These are phyloP conservation scores for Yoshiicerus persimilis DNA, from an alignment of 1,140 invertebrate species.

Conservation along the genomic window DNA sequence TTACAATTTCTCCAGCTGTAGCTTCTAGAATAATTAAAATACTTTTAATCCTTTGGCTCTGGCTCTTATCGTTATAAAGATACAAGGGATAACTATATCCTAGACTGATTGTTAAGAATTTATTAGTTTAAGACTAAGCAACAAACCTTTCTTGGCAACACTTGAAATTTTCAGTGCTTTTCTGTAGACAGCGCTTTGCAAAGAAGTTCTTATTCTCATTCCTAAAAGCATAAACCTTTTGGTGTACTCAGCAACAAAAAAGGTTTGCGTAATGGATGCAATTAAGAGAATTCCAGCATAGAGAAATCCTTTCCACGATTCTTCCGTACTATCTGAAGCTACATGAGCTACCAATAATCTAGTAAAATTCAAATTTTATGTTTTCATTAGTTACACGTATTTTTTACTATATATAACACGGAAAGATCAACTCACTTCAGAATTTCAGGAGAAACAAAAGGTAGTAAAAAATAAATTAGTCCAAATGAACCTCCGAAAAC, in stretches of 20 bases:
- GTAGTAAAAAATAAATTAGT: conserved; percentile 61
- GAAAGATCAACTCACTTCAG: too few species aligned
- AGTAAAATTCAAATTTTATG: too few species aligned
- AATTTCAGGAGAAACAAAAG: conserved; percentile 61
- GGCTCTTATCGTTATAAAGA: too few species aligned
- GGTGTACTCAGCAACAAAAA: conserved; percentile 86
- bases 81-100: too few species aligned
- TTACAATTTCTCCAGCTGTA: conserved; percentile 62
- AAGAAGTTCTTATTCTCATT: conserved; percentile 82
- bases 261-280: conserved; percentile 65
- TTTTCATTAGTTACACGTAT: too few species aligned
- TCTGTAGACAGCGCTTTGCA: conserved; percentile 90
- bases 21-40: conserved; percentile 48
- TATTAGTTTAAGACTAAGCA: too few species aligned
- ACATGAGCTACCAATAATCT: neutral
- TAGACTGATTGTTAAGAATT: too few species aligned
- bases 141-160: conserved; percentile 71
- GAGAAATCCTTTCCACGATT: conserved; percentile 81
- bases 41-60: conserved; percentile 58
- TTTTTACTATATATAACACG: too few species aligned
- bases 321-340: conserved; percentile 55
- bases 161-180: conserved; percentile 77
- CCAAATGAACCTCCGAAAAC: conserved; percentile 57
- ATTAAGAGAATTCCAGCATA: conserved; percentile 76
- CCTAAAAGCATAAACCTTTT: conserved; percentile 88